Base-by-base conservation (phyloP, 2,888 invertebrate species). In the Gymnocheta viridis region DNA sequence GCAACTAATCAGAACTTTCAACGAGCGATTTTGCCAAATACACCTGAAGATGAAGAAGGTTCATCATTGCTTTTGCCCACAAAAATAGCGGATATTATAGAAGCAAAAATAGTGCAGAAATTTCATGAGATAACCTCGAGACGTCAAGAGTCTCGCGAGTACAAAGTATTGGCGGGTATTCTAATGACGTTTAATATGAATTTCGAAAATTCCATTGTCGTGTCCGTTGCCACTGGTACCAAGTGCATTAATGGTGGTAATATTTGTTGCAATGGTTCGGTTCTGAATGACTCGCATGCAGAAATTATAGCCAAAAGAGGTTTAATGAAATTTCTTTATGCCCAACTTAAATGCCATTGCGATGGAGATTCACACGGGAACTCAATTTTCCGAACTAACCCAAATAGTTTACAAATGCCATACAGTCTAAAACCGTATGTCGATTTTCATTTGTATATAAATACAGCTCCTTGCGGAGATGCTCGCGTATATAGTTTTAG, bases 391-490 rank as follows among this genome's bases (percentile, higher is more conserved):
- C 2, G 32, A 47, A 72, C 17, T 51, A 72, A 72, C 77, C 38
- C 60, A 49, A 62, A 35, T 54, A 38, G 24, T 17, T 44, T 49
- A 10, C 51, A 72, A 44, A 66, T 29, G 51, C 47, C 74, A 0
- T 84, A 72, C 29, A n/a, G 17, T 1, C n/a, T 80, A 9, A 80
- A 80, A 24, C 9, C 66, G 9, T 38, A 77, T 35, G 10, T 84
- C 3, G 24, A 77, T 44, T 84, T 84, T 62, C 83, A 84, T 77
- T 76, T 84, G 17, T 84, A 84, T 51, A 77, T 84, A 17, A 79
- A 41, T 67, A 76, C 76, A 9, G 72, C 72, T n/a, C 83, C 83
- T 0, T 84, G 83, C 62, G 83, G 83, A 1, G 83, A 84, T 62
- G 83, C 76, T 3, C 76, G 83, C 10, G 41, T 73, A 17, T 77